Evolutionary conservation across 2,888 invertebrate genomes (phyloP).

Genomic region (Matsumyia berberina): DNA sequence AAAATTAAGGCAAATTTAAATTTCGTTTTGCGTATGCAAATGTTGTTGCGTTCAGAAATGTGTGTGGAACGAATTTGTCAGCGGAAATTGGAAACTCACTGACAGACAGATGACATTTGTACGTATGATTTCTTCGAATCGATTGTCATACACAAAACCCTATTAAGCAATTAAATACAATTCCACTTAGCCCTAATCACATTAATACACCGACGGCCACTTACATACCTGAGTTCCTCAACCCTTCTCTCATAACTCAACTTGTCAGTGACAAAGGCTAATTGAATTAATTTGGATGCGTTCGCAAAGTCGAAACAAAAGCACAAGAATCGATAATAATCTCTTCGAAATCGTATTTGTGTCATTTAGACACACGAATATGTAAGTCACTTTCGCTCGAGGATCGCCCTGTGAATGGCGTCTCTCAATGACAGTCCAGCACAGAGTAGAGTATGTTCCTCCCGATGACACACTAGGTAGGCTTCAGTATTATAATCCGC

Average conservation of each 20-base stretch:
- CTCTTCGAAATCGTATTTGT: constrained; percentile 41
- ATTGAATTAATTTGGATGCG: constrained; percentile 39
- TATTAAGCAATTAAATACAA: not conserved
- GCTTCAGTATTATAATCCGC: constrained; percentile 45
- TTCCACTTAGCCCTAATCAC: not conserved
- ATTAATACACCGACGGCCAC: not conserved
- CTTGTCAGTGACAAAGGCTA: constrained; percentile 32
- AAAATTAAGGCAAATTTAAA: not conserved
- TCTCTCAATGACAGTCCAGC: constrained; percentile 30
- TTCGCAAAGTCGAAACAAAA: constrained; percentile 14
- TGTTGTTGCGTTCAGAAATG: not conserved
- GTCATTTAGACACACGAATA: constrained; percentile 17
- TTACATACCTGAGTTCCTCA: constrained; percentile 24
- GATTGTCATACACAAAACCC: too few relatives aligned
- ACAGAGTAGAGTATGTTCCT: not conserved
- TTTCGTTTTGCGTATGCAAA: not conserved
- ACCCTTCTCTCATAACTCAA: constrained; percentile 14
- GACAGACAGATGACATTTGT: too few relatives aligned
- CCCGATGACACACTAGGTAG: constrained; percentile 36
- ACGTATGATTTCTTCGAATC: too few relatives aligned
- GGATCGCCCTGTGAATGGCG: constrained; percentile 15
- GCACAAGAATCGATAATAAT: constrained; percentile 14
- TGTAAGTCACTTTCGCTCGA: constrained; percentile 9
- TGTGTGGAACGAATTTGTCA: too few relatives aligned
- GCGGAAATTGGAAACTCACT: not conserved